Conservation (phyloP, 35 echinoderm and acorn worm species). For the Eucidaris tribuloides region DNA sequence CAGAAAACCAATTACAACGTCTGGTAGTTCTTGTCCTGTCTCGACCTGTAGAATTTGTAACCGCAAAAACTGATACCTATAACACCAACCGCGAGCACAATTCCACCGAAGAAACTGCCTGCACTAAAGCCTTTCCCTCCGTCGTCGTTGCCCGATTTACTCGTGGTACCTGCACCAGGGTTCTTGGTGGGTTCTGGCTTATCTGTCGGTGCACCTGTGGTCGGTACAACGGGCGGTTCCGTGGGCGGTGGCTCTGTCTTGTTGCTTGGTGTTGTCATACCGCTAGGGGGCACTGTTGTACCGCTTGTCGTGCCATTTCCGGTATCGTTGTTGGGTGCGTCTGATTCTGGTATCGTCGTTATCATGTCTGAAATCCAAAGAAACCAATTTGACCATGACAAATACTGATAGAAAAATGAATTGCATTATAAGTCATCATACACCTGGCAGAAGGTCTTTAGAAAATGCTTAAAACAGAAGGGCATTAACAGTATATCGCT, state of each 20-base stretch:
- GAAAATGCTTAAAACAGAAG: too few species aligned
- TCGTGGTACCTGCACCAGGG: not conserved
- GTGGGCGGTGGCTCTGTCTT: not conserved
- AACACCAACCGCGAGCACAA: not conserved
- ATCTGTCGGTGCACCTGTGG: not conserved
- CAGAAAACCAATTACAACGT: not conserved
- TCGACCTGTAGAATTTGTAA: slow-evolving; percentile 6
- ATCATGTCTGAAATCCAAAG: too few species aligned
- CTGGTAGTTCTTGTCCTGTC: slow-evolving; percentile 27
- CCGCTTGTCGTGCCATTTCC: too few species aligned
- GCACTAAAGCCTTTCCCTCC: slow-evolving; percentile 7
- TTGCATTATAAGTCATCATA: too few species aligned
- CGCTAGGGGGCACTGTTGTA: too few species aligned
- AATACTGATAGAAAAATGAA: too few species aligned
- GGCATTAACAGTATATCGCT: too few species aligned
- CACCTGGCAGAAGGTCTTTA: too few species aligned
- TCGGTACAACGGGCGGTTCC: not conserved
- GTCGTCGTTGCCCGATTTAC: not conserved
- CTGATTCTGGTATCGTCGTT: too few species aligned
- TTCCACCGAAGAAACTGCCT: slow-evolving; percentile 21
- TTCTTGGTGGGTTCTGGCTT: not conserved
- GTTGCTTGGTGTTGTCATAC: too few species aligned
- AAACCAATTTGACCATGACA: too few species aligned
- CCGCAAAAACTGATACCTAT: slow-evolving; percentile 8
- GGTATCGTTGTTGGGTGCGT: too few species aligned